Percentiles rank a stretch among this genome's conserved stretches.
These are phyloP conservation scores for Muscicapa striata DNA, from an alignment of 2,797 vertebrate species.

Conservation along the genomic window DNA sequence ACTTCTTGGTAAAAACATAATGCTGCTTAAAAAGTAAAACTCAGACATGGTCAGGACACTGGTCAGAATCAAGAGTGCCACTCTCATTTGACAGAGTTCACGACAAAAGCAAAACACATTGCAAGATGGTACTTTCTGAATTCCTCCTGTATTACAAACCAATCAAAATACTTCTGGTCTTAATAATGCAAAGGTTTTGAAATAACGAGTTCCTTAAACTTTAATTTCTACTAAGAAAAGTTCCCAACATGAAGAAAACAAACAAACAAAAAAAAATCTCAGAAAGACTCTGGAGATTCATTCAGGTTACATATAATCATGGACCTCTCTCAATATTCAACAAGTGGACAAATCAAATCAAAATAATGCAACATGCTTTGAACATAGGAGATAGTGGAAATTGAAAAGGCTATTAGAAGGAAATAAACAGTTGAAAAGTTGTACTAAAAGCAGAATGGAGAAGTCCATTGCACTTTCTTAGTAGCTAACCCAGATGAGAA, in stretches of 20 bases:
- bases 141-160: not conserved
- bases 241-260: not conserved
- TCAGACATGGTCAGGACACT: not conserved
- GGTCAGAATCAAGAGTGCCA: rapidly evolving
- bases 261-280: not conserved
- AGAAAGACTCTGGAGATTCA: not conserved
- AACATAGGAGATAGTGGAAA: not conserved
- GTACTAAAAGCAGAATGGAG: not conserved
- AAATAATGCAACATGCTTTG: not conserved
- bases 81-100: not conserved
- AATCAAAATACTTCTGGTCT: not conserved
- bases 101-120: not conserved
- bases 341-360: not conserved
- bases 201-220: not conserved
- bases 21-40: not conserved
- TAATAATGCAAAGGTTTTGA: not conserved
- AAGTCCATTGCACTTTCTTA: not conserved
- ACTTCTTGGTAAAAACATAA: not conserved
- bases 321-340: not conserved
- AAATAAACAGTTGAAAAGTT: not conserved
- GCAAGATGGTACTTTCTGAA: not conserved
- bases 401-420: not conserved
- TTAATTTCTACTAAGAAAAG: not conserved
- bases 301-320: not conserved
- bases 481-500: not conserved